Percentiles rank a stretch among this genome's conserved stretches.
phyloP scores from a whole-genome alignment of 92 coral and sea anemone genomes.

The Bergia sp. region DNA sequence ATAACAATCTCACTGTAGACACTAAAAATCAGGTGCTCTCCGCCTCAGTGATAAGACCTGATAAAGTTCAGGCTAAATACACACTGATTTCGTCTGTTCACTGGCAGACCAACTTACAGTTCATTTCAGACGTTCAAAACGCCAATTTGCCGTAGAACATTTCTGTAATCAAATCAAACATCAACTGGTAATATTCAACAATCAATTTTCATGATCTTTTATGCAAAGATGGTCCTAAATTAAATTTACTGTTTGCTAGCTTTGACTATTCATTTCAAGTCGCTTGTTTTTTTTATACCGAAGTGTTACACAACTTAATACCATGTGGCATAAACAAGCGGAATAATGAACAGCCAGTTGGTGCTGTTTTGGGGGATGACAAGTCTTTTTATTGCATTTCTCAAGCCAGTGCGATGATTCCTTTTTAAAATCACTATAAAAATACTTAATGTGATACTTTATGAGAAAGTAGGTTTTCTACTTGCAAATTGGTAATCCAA shows the following conservation, averaged over 20 bases:
- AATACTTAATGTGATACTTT: neutral
- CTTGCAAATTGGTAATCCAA: constrained; percentile 13
- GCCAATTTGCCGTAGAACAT: neutral
- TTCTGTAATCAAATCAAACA: neutral
- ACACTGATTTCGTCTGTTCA: neutral
- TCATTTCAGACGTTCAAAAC: neutral
- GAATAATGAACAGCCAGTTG: neutral
- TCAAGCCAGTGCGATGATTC: neutral
- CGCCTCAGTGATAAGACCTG: neutral
- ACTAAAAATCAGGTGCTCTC: neutral
- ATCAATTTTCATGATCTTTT: neutral
- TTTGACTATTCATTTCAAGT: neutral
- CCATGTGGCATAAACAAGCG: neutral
- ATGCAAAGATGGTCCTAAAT: neutral
- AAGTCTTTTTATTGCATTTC: neutral
- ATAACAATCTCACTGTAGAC: neutral
- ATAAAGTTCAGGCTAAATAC: no score
- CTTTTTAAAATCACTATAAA: neutral
- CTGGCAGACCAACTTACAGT: neutral
- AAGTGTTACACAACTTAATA: neutral
- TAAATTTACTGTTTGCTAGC: neutral
- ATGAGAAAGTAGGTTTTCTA: neutral
- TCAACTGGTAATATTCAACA: neutral
- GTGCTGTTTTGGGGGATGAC: neutral
- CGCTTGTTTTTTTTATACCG: neutral